These are phyloP conservation scores for Coilia nasus DNA, from an alignment of 2,797 vertebrate genomes.

Conservation along the genomic window DNA sequence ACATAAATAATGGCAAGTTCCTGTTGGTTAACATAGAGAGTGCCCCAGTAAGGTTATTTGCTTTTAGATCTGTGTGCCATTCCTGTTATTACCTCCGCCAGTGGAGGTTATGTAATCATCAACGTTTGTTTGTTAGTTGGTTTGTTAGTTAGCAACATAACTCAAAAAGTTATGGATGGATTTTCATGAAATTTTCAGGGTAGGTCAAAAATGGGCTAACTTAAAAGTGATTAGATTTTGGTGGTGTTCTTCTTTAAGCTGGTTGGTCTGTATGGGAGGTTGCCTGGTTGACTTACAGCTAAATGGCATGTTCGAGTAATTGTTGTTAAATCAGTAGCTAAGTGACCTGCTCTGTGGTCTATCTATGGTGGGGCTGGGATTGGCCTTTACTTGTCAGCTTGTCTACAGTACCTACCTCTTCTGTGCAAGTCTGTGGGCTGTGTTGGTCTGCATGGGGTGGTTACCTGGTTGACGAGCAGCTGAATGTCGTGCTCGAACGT, in stretches of 20 bases:
- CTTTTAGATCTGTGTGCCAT: not conserved
- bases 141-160: too few species aligned
- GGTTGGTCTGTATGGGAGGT: constrained; percentile 8
- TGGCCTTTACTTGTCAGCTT: not conserved
- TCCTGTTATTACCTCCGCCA: not conserved
- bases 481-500: constrained; percentile 93
- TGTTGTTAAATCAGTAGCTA: not conserved
- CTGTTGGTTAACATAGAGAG: not conserved
- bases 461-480: constrained; percentile 87
- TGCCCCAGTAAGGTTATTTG: not conserved
- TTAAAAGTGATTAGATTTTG: too few species aligned
- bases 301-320: constrained; percentile 87
- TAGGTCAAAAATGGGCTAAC: too few species aligned
- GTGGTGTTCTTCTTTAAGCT: not conserved
- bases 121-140: too few species aligned
- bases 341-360: too few species aligned
- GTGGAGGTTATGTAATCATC: too few species aligned
- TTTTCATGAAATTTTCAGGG: too few species aligned
- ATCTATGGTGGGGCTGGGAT: too few species aligned
- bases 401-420: too few species aligned
- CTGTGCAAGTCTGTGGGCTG: not conserved
- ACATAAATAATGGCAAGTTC: not conserved
- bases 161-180: too few species aligned
- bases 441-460: not conserved
- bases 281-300: constrained; percentile 89